Evolutionary conservation across 2,113 vertebrate species (phyloP), one percentile per base, ranked within the genome.

Genomic region (Cisticola juncidis): DNA sequence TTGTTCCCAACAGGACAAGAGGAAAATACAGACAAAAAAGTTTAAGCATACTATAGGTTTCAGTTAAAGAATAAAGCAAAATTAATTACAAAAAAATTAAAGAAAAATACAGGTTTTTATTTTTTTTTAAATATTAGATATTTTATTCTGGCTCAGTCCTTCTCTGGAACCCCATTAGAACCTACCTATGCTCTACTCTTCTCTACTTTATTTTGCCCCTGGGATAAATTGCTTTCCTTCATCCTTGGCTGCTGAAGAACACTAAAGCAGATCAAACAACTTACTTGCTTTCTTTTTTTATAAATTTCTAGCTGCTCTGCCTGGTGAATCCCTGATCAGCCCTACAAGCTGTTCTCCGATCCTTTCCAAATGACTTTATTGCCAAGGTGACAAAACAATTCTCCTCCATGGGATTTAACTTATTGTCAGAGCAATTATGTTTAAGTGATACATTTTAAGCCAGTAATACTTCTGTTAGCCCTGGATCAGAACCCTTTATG

Each of bases 321-420:
- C 68, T 66, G 26, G 29, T 88, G 71, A 95, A 95, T 90, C 82
- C 88, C 88, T 90, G 79, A 73, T 93, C 79, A 95, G 45, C 40
- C 58, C 12, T 92, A 88, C 90, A 95, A 93, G 88, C 73, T 80
- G 50, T 94, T 88, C 78, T 94, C 57, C 91, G 66, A 95, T 94
- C 61, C 74, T 87, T 79, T 96, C 85, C 62, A 95, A 95, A 90
- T 69, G 9, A 83, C 82, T 92, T 92, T 86, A 93, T 94, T 93
- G 82, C 92, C 68, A 93, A 92, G 88, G 82, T 90, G 95, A 93
- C 94, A 92, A 90, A 95, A 85, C 79, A 83, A 54, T 90, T 88
- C 62, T 86, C 26, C 38, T 70, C 68, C 1, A 0, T 42, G 60
- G 64, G 58, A 95, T 66, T 70, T 92, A 93, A 61, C 21, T 90